Base-by-base conservation (phyloP, 2,888 invertebrate species). In the Steinernema carpocapsae region DNA sequence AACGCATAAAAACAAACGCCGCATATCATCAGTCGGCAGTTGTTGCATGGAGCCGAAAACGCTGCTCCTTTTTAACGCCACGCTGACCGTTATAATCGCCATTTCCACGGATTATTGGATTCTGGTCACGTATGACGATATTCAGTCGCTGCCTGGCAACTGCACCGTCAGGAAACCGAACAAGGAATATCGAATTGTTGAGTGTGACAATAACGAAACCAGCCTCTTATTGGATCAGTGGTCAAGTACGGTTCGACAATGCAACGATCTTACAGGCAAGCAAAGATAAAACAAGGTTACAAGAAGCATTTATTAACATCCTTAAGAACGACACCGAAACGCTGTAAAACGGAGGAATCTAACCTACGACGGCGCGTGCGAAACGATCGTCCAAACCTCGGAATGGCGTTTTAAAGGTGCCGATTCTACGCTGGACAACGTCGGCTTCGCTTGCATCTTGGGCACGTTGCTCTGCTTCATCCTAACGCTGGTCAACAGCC, bases 201-300 rank as follows among this genome's bases (percentile, higher is more conserved):
- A 72, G 12, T 81, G 79, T n/a, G 64, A 37, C 48, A 64, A 37
- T 0, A 79, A 79, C 45, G 51, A 71, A 14, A 77, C 78, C 1
- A 76, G 75, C 24, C 72, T 77, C 1, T 51, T 81, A 6, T 73
- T 81, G 10, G 78, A 76, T 14, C 78, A 81, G 56, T 75, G 78
- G 70, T 56, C 78, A 0, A 77, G 74, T 46, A 76, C 79, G 4
- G 75, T 76, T 32, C 74, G 80, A 17, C 79, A 79, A 73, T 81
- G 80, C 51, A 79, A 79, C 73, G 80, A 81, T 73, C 73, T 81
- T 12, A 73, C 79, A 76, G 80, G 80, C 78, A 64, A 51, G 52
- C 12, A 17, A 71, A 12, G 10, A 73, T 51, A 17, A 19, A 32
- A 29, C 56, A 64, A 74, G 17, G 37, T n/a, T 48, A 71, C 73